Evolutionary conservation across 2,888 invertebrate species (phyloP).

Genomic region (Caenorhabditis zanzibari): DNA sequence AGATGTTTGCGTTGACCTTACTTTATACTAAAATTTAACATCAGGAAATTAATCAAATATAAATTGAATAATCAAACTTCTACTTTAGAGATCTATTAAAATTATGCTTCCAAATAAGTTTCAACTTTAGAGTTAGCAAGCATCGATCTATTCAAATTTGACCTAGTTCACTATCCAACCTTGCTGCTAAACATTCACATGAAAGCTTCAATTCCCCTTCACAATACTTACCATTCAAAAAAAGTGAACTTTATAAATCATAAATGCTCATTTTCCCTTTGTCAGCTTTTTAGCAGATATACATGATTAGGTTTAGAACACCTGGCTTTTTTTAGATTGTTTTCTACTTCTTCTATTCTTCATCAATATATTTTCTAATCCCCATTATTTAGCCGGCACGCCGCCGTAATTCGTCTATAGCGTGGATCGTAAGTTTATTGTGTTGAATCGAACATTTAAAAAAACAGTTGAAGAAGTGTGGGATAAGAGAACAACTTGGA

Average conservation of each 20-base stretch:
- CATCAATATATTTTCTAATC: neutral
- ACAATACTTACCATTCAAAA: neutral
- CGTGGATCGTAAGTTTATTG: slow-evolving; percentile 73
- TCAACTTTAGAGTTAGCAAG: too few species aligned
- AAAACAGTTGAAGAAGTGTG: too few species aligned
- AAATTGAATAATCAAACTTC: too few species aligned
- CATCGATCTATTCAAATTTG: neutral
- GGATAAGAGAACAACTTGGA: too few species aligned
- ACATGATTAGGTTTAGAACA: slow-evolving; percentile 1
- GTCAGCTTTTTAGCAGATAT: slow-evolving; percentile 54
- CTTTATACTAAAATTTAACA: too few species aligned
- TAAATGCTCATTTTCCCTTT: slow-evolving; percentile 41
- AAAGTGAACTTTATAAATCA: neutral
- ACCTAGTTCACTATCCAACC: neutral
- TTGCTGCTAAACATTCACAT: slow-evolving; percentile 2
- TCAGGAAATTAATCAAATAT: too few species aligned
- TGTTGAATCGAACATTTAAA: slow-evolving; percentile 32
- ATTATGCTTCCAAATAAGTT: too few species aligned
- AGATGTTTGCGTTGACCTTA: too few species aligned
- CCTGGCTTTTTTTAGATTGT: neutral
- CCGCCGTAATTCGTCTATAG: slow-evolving; percentile 69
- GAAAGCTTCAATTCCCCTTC: slow-evolving; percentile 5
- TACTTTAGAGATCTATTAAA: too few species aligned
- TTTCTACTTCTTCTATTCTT: neutral
- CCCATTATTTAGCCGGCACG: slow-evolving; percentile 58